Evolutionary conservation across 2,797 vertebrate species (phyloP).

Genomic region (Netta rufina): DNA sequence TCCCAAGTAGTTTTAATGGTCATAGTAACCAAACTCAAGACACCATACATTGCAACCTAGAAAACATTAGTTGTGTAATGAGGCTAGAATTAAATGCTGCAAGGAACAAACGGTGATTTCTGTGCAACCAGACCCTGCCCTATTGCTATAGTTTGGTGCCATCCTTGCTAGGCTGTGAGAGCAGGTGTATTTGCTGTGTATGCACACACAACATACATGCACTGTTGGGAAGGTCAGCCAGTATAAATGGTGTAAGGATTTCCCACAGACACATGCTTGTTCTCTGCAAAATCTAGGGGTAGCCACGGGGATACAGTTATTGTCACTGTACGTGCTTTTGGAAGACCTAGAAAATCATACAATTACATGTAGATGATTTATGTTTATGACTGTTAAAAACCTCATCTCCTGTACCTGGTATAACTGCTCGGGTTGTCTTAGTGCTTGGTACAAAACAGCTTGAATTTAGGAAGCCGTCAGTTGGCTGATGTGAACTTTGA

Average conservation of each 20-base stretch:
- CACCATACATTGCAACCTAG: not conserved
- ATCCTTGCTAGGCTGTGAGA: not conserved
- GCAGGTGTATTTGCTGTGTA: not conserved
- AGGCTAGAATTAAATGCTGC: not conserved
- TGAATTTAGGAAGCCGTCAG: not conserved
- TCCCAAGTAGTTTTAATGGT: not conserved
- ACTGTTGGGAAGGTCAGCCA: not conserved
- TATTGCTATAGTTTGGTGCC: not conserved
- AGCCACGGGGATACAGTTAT: not conserved
- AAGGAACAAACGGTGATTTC: not conserved
- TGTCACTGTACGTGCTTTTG: not conserved
- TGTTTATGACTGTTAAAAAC: not conserved
- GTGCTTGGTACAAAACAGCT: not conserved
- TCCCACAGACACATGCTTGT: not conserved
- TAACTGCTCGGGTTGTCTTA: not conserved
- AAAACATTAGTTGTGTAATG: not conserved
- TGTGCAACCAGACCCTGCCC: not conserved
- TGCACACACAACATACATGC: rapidly evolving
- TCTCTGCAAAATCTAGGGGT: not conserved
- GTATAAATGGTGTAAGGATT: rapidly evolving
- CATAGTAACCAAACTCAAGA: rapidly evolving
- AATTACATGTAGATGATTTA: too few species aligned
- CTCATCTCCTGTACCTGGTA: not conserved
- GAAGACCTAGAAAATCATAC: not conserved
- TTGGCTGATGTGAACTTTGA: not conserved